phyloP scores from a whole-genome alignment of 2,888 invertebrate species.

The Sphaerophoria rueppellii region DNA sequence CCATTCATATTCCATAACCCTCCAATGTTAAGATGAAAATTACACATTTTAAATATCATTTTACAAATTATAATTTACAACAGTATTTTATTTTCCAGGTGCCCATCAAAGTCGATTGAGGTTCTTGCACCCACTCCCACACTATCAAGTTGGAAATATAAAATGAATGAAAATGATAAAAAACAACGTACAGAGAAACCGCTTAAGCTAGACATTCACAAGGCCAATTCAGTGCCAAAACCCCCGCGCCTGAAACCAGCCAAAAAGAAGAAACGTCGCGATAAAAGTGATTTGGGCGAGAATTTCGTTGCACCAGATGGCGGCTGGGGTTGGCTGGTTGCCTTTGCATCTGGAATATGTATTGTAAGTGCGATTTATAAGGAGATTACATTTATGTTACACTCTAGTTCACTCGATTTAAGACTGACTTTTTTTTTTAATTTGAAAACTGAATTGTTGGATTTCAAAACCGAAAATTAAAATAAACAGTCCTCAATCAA shows the following conservation, averaged over 20 bases:
- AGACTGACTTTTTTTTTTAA: too few relatives aligned
- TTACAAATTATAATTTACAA: too few relatives aligned
- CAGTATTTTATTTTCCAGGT: not conserved
- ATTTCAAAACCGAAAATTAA: too few relatives aligned
- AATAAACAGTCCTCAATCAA: too few relatives aligned
- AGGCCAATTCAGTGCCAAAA: conserved; percentile 56
- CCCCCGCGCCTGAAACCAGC: conserved; percentile 25
- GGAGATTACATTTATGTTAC: not conserved
- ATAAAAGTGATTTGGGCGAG: conserved; percentile 81
- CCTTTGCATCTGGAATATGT: conserved; percentile 87
- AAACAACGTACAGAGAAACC: conserved; percentile 42
- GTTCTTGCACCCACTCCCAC: not conserved
- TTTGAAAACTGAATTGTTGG: too few relatives aligned
- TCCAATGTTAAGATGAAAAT: not conserved
- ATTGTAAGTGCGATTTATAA: conserved; percentile 84
- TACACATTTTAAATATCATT: too few relatives aligned
- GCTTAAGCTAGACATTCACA: conserved; percentile 61
- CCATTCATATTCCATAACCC: not conserved
- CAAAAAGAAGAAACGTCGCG: conserved; percentile 78
- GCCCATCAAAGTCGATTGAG: conserved; percentile 34
- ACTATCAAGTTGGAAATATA: not conserved
- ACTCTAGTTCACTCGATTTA: not conserved
- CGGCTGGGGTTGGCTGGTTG: conserved; percentile 89
- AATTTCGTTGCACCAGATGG: conserved; percentile 89
- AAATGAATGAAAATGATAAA: conserved; percentile 54